Conservation (phyloP, 2,113 vertebrate genomes). For the Plecotus auritus region DNA sequence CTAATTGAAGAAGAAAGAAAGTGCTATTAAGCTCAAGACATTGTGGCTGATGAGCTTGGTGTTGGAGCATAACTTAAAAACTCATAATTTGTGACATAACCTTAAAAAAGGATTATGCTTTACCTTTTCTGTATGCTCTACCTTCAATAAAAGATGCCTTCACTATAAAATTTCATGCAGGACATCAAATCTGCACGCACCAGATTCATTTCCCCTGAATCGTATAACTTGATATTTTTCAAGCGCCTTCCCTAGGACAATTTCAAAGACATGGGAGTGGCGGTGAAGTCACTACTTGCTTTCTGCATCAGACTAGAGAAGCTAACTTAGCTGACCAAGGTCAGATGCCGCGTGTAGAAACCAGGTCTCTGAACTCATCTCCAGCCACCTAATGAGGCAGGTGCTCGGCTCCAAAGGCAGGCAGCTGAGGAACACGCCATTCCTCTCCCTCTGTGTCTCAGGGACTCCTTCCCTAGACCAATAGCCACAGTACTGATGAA, state of each 20-base stretch:
- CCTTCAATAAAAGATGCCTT: background rate
- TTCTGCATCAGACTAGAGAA: background rate
- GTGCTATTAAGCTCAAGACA: background rate
- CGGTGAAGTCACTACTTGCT: background rate
- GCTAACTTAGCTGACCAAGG: background rate
- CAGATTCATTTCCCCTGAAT: slow-evolving; percentile 1
- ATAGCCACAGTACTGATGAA: background rate
- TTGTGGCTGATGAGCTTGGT: background rate
- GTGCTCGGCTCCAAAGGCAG: background rate
- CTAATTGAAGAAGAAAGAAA: slow-evolving; percentile 16
- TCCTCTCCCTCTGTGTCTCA: background rate
- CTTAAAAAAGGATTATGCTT: background rate
- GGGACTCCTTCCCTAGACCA: background rate
- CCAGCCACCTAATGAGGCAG: background rate
- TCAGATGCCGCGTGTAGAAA: background rate
- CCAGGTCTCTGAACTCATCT: background rate
- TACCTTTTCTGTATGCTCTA: background rate
- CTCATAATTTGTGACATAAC: background rate
- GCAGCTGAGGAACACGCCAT: background rate
- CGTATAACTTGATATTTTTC: background rate
- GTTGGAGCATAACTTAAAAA: background rate
- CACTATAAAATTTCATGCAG: slow-evolving; percentile 14
- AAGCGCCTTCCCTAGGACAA: background rate
- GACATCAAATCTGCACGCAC: background rate
- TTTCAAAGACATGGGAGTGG: background rate